Evolutionary conservation across 2,113 vertebrate species (phyloP).

Genomic region (Nyctibius bracteatus): DNA sequence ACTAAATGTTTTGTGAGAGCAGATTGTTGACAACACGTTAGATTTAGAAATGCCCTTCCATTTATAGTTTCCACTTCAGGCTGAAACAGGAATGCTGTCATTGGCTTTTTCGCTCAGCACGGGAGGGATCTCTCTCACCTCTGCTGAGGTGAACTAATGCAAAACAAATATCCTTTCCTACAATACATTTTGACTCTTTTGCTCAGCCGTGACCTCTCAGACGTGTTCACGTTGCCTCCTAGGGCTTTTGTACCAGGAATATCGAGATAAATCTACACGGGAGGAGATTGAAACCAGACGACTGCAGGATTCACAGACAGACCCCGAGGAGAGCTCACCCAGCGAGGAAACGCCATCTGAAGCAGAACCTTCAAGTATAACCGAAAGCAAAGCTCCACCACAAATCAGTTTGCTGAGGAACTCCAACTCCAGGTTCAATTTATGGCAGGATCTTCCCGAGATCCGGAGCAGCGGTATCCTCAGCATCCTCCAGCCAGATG

Average conservation of each 20-base stretch:
- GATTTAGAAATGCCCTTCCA: slow-evolving; percentile 11
- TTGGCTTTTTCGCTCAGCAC: background rate
- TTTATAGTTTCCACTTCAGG: background rate
- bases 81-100: background rate
- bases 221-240: background rate
- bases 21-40: background rate
- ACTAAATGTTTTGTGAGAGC: background rate
- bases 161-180: background rate
- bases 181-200: background rate
- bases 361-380: slow-evolving; percentile 46
- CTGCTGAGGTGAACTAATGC: background rate
- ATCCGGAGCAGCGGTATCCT: slow-evolving; percentile 87
- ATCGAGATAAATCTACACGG: slow-evolving; percentile 90
- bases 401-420: slow-evolving; percentile 79
- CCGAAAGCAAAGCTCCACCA: slow-evolving; percentile 64
- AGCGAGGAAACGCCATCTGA: slow-evolving; percentile 67
- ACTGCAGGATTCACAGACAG: slow-evolving; percentile 79
- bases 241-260: slow-evolving; percentile 96
- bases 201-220: background rate
- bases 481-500: slow-evolving; percentile 79
- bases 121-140: background rate
- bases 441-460: slow-evolving; percentile 93
- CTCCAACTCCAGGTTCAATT: slow-evolving; percentile 80
- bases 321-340: slow-evolving; percentile 15
- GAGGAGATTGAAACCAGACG: slow-evolving; percentile 91